These are phyloP conservation scores for Escarpia spicata DNA, from an alignment of 2,888 invertebrate species.

Conservation along the genomic window DNA sequence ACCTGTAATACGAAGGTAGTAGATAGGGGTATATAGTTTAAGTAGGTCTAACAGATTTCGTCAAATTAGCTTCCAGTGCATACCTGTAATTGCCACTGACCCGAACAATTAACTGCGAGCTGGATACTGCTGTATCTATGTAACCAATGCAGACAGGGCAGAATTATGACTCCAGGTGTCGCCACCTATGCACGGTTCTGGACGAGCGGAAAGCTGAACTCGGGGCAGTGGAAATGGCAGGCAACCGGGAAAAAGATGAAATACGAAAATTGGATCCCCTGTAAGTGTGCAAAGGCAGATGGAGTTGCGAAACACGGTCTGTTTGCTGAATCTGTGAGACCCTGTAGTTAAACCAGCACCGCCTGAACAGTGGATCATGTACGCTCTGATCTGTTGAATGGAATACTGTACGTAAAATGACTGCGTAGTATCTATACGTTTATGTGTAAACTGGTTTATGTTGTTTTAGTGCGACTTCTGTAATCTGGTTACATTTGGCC, in stretches of 20 bases:
- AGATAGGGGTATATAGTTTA: not conserved
- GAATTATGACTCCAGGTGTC: not conserved
- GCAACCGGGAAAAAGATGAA: not conserved
- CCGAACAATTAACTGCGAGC: not conserved
- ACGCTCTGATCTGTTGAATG: too few species aligned
- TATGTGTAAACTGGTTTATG: too few species aligned
- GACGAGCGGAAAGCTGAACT: not conserved
- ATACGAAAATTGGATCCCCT: not conserved
- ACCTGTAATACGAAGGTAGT: not conserved
- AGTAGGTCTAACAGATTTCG: not conserved
- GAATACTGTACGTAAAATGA: too few species aligned
- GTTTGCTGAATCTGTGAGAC: not conserved
- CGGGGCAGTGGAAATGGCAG: not conserved
- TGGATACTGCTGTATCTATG: not conserved
- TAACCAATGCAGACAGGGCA: not conserved
- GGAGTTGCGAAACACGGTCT: not conserved
- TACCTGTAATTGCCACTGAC: not conserved
- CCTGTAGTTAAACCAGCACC: not conserved
- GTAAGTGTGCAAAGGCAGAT: not conserved
- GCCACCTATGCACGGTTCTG: slow-evolving; percentile 10
- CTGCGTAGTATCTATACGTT: too few species aligned
- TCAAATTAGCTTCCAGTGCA: not conserved
- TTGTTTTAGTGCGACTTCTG: too few species aligned
- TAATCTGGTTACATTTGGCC: too few species aligned
- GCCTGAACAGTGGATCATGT: too few species aligned